Base-by-base conservation (phyloP, 2,797 vertebrate genomes). In the Borostomias antarcticus region DNA sequence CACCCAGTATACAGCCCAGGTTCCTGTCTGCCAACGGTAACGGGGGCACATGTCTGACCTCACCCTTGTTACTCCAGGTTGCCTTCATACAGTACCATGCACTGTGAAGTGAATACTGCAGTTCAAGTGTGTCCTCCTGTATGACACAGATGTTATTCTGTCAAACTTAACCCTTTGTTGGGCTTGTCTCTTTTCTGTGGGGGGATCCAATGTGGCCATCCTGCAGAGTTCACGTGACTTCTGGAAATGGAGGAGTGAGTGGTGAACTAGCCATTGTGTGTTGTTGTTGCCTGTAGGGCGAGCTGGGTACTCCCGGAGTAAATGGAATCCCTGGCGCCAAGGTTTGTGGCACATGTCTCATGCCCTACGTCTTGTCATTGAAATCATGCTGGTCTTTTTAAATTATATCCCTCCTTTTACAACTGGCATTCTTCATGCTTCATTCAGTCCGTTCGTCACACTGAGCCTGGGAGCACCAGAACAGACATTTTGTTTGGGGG, bases 301-400 rank as follows among this genome's bases (percentile, higher is more conserved):
- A 98, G 73, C 86, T 94, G 70, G 97, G 97, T 68, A 87, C 89
- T 72, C 89, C 91, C 23, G 96, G 96, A 86, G 82, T 95, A 86
- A 92, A 95, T 62, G 97, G 97, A 89, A 73, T 82, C 59, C 89
- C 94, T 19, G 96, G 97, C 59, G 82, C 77, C 61, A 97, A 97
- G 96, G 96, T 98, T 79, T 84, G 94, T 92, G 75, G 64, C 70
- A 62, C 82, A 68, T 68, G n/a, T 43, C 52, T 63, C 72, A 60
- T 80, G 80, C 80, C n/a, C 76, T 66, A 64, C 62, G 37, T 67
- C 57, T 80, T 74, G 35, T 71, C 70, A 23, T 66, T 71, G 28
- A 77, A 52, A 19, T 58, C 66, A 73, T 50, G 1, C 11, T 4
- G 10, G 5, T 0, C 37, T 69, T 7, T 30, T 68, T 2, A 58